Evolutionary conservation across 2,113 vertebrate species (phyloP).

Genomic region (Ginglymostoma cirratum): DNA sequence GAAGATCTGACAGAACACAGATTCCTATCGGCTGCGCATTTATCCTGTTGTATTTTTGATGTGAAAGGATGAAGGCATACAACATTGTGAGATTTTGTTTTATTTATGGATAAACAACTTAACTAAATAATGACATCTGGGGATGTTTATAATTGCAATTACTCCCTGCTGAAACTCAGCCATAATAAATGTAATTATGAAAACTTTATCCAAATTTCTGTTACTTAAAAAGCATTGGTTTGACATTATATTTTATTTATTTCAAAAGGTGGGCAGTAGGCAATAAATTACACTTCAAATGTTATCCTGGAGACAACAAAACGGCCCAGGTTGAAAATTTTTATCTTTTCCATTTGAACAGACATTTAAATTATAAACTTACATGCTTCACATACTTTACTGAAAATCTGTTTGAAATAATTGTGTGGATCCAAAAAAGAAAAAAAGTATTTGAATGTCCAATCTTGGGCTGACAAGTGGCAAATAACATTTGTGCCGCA

Average conservation of each 20-base stretch:
- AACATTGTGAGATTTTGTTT: background rate
- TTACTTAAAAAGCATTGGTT: background rate
- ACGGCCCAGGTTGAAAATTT: background rate
- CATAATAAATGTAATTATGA: background rate
- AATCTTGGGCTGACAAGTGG: no score
- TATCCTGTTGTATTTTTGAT: background rate
- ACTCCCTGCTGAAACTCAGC: background rate
- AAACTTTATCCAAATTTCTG: slow-evolving; percentile 18
- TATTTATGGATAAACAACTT: background rate
- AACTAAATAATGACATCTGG: background rate
- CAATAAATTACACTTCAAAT: background rate
- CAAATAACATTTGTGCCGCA: no score
- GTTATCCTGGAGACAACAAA: background rate
- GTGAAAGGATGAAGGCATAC: background rate
- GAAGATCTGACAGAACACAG: background rate
- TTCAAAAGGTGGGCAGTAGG: background rate
- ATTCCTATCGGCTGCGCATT: background rate
- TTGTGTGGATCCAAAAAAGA: background rate
- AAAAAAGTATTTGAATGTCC: background rate
- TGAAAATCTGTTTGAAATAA: background rate
- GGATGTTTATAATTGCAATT: background rate
- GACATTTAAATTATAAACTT: background rate
- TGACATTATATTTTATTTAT: background rate
- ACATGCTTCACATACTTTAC: background rate
- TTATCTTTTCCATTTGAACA: background rate